Conservation (phyloP, 2,888 invertebrate species). For the Steromphala cineraria region DNA sequence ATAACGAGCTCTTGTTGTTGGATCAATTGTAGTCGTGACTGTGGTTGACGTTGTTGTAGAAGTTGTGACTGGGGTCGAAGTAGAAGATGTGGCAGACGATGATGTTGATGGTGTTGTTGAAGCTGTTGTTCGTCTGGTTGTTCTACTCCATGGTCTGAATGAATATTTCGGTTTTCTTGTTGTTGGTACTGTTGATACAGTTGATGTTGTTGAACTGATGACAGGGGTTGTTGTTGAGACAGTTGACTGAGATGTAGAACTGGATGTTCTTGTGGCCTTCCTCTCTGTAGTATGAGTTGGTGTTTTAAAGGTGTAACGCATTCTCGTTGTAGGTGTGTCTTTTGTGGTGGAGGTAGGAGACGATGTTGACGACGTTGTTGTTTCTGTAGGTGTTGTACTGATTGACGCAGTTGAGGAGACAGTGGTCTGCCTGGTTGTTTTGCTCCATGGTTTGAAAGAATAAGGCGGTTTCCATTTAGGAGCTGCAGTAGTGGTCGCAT, state of each 20-base stretch:
- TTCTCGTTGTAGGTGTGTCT: not conserved
- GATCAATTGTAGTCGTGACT: not conserved
- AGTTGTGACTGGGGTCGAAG: not conserved
- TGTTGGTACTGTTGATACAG: not conserved
- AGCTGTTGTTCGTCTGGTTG: not conserved
- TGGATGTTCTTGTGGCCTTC: too few relatives aligned
- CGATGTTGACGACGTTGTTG: not conserved
- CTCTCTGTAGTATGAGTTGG: too few relatives aligned
- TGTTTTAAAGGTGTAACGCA: too few relatives aligned
- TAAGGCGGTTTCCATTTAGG: not conserved
- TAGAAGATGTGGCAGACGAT: not conserved
- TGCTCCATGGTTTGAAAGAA: slow-evolving; percentile 1
- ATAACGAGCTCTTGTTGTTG: not conserved
- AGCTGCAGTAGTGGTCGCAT: not conserved
- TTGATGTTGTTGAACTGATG: not conserved
- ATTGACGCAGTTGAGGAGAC: not conserved
- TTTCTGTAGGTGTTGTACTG: not conserved
- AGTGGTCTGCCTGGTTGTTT: not conserved
- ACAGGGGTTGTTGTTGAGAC: not conserved
- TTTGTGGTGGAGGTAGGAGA: not conserved
- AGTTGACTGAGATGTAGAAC: not conserved
- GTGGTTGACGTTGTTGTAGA: not conserved
- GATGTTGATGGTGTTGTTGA: not conserved
- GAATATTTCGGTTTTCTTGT: not conserved
- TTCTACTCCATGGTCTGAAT: not conserved